Evolutionary conservation across 2,888 invertebrate species (phyloP).

Genomic region (Acrobasis repandana): DNA sequence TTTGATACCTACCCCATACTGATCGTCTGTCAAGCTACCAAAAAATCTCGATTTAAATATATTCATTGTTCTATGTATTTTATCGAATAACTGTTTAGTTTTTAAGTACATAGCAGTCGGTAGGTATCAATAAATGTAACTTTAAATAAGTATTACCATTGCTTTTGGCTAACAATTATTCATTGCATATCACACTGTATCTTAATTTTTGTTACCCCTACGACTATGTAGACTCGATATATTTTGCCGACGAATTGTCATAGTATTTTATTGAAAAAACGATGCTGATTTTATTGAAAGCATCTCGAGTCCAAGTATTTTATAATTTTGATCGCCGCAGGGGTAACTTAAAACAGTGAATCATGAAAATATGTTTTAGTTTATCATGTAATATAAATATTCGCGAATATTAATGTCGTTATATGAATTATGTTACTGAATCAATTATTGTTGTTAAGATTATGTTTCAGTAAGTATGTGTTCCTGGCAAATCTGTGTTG

Average conservation of each 20-base stretch:
- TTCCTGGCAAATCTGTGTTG: conserved; percentile 44
- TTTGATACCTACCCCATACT: conserved; percentile 44
- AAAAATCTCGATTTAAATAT: conserved; percentile 42
- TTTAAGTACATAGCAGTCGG: conserved; percentile 48
- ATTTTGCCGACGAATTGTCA: conserved; percentile 11
- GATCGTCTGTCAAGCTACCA: conserved; percentile 49
- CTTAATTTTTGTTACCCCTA: conserved; percentile 27
- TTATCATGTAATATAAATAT: conserved; percentile 32
- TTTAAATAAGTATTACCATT: conserved; percentile 44
- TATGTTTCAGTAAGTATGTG: conserved; percentile 44
- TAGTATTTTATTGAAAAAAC: not conserved
- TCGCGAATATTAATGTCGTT: conserved; percentile 46
- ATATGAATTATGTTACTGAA: conserved; percentile 48
- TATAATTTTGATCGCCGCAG: conserved; percentile 10
- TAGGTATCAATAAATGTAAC: conserved; percentile 48
- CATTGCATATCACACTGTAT: conserved; percentile 43
- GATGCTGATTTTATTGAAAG: conserved; percentile 7
- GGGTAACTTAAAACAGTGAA: conserved; percentile 28
- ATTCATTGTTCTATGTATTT: conserved; percentile 51
- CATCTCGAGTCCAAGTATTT: not conserved
- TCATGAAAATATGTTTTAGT: conserved; percentile 26
- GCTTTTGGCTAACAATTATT: conserved; percentile 48
- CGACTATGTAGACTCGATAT: conserved; percentile 16
- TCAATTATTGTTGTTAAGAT: conserved; percentile 54
- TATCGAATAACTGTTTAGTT: conserved; percentile 64